A percentile compares a stretch with the other conserved stretches of the same genome.
Evolutionary conservation across 2,888 invertebrate species (phyloP).

Genomic region (Phoenoteleia sp.): DNA sequence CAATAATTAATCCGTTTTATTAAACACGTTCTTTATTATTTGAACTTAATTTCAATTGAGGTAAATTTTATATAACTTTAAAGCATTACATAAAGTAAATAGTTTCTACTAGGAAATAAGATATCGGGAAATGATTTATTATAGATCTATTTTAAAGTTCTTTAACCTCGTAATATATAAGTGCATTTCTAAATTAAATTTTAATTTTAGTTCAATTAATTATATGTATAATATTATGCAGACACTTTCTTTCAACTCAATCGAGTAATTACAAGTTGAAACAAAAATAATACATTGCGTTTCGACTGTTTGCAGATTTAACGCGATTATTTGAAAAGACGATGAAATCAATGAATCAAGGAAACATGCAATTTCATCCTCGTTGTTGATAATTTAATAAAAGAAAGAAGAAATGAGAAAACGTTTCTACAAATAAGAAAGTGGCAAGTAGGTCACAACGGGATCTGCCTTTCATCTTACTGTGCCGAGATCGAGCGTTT

Average conservation of each 20-base stretch:
- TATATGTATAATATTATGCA: background rate
- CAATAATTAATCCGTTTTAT: no score
- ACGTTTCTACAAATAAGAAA: constrained; percentile 76
- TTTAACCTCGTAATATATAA: no score
- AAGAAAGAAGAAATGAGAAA: constrained; percentile 66
- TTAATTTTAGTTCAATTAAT: no score
- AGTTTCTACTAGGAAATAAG: no score
- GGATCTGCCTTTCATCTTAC: constrained; percentile 84
- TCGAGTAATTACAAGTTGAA: no score
- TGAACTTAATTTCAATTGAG: no score
- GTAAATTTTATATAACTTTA: no score
- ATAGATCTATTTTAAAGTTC: no score
- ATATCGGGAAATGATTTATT: no score
- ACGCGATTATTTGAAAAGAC: background rate
- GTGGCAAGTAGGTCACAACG: constrained; percentile 85
- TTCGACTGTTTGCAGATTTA: background rate
- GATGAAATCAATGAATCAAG: constrained; percentile 48
- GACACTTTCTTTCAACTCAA: background rate
- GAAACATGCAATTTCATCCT: constrained; percentile 51
- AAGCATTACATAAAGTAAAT: no score
- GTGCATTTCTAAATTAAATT: no score
- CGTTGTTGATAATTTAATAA: constrained; percentile 45
- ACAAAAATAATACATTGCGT: background rate
- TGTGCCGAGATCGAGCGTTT: constrained; percentile 80
- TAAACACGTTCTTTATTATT: no score